phyloP scores from a whole-genome alignment of 2,797 vertebrate genomes.

The Cirrhinus molitorella region DNA sequence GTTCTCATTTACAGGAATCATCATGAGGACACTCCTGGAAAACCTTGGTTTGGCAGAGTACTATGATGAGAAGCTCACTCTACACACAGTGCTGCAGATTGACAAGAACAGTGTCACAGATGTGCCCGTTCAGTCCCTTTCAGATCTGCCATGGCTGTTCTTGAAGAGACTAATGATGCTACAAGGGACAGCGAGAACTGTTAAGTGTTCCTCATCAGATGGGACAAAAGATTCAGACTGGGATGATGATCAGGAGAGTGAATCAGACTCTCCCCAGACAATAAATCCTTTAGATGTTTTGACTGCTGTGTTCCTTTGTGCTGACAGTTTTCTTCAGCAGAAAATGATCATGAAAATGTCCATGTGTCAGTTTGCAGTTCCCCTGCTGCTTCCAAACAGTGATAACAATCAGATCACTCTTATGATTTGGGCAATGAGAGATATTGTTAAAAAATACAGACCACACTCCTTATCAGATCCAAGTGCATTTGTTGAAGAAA shows the following conservation, averaged over 20 bases:
- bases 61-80: conserved; percentile 63
- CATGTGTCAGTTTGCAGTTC: conserved; percentile 78
- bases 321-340: conserved; percentile 5
- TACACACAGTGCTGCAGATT: conserved; percentile 68
- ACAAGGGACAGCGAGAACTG: conserved; percentile 68
- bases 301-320: background rate
- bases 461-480: conserved; percentile 62
- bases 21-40: conserved; percentile 49
- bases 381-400: conserved; percentile 69
- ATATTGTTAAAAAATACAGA: conserved; percentile 71
- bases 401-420: conserved; percentile 56
- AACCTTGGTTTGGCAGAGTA: conserved; percentile 63
- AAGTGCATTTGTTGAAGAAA: conserved; percentile 70
- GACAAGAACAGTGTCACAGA: conserved; percentile 58
- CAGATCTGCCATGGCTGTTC: conserved; percentile 68
- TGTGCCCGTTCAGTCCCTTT: conserved; percentile 48
- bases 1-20: conserved; percentile 51
- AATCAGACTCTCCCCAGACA: background rate
- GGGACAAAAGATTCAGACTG: background rate
- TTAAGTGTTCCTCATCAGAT: conserved; percentile 1
- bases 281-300: background rate
- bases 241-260: background rate
- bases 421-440: conserved; percentile 75
- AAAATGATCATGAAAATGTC: conserved; percentile 68
- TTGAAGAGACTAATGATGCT: conserved; percentile 71